Evolutionary conservation across 2,113 vertebrate species (phyloP), one percentile per base, ranked within the genome.

Genomic region (Pituophis catenifer): DNA sequence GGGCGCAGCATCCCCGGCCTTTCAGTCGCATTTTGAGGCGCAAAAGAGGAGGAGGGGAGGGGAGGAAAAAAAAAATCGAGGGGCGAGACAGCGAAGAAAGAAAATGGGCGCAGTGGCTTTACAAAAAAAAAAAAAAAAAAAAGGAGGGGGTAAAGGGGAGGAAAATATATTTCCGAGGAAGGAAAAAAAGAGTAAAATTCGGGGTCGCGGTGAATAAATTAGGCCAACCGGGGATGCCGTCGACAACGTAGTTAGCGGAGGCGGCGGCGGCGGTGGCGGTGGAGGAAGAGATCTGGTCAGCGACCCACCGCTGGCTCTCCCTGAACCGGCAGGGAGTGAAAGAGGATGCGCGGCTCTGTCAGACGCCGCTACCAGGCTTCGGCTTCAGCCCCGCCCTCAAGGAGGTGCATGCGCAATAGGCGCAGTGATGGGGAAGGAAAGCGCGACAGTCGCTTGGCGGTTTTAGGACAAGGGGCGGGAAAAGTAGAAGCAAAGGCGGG

Each of bases 11-110:
- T 86, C 97, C 96, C 91, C 97, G 96, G 90, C 97, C 97, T 95
- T 92, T 97, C 95, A 99, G 94, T 98, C 97, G 98, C 98, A 99
- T 99, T 91, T 94, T 93, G 52, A 65, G 91, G 13, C 17, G 13
- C 55, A 75, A 54, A 33, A 0, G 29, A 44, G 2, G 3, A 7
- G 2, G 65, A 13, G 1, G 15, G 55, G 58, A 0, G 89, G 11
- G 10, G 48, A 1, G 2, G 15, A 52, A 13, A 11, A 65, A 11
- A 65, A 13, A 11, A 53, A 9, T 11, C n/a, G 53, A 23, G 24
- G 12, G 24, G 62, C 17, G 86, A 33, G 26, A 19, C 1, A 5
- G 8, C 19, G 85, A 86, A n/a, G 11, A 2, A 54, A 29, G 50
- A 88, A 44, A 10, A 52, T 58, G 89, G 17, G 86, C n/a, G 50